These are phyloP conservation scores for Ariolimax columbianus DNA, from an alignment of 2,888 invertebrate species.

Conservation along the genomic window DNA sequence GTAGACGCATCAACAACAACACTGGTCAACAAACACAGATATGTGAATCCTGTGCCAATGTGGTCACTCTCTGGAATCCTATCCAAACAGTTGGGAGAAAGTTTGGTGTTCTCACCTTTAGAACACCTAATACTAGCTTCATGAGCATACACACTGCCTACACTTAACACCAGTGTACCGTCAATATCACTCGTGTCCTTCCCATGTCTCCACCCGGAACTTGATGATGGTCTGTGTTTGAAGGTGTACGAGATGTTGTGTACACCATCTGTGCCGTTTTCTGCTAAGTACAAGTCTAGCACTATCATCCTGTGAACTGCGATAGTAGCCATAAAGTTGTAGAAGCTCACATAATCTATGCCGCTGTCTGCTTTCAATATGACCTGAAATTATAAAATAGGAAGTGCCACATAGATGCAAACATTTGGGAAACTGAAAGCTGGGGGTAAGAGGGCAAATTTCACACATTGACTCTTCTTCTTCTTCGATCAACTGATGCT, in stretches of 20 bases:
- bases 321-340: constrained; percentile 66
- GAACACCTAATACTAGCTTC: background rate
- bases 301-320: constrained; percentile 59
- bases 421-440: background rate
- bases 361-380: constrained; percentile 75
- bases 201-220: background rate
- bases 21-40: no score
- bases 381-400: constrained; percentile 58
- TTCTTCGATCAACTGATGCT: no score
- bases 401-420: background rate
- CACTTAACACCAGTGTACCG: background rate
- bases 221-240: background rate
- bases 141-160: background rate
- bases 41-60: no score
- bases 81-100: background rate
- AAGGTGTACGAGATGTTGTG: background rate
- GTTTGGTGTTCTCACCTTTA: background rate
- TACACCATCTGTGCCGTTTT: background rate
- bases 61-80: background rate
- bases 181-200: background rate
- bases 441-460: no score
- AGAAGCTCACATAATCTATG: constrained; percentile 73
- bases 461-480: no score
- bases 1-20: background rate
- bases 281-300: constrained; percentile 10